Evolutionary conservation across 2,797 vertebrate species (phyloP), one percentile per base, ranked within the genome.

Genomic region (Tadarida brasiliensis): DNA sequence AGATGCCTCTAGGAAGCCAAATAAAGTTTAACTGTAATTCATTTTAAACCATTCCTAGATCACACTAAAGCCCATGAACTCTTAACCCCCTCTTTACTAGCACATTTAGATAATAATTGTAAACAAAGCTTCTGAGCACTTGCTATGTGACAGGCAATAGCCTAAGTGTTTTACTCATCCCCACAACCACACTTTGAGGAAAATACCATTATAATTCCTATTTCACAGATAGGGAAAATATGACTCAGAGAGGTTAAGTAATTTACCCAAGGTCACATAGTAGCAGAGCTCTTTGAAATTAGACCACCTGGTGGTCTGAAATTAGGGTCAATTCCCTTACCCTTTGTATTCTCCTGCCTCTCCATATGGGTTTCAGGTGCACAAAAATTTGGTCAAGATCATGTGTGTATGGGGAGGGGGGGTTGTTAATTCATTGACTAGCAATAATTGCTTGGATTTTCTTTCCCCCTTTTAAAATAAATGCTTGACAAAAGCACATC

Each of bases 351-450:
- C 22, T 65, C 17, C 51, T 87, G 19, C 33, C 24, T 71, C 30
- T 73, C 51, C 68, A 47, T 9, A 10, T 28, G 44, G 15, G 7
- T 63, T 77, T 73, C 73, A 81, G 20, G 57, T 54, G 49, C 49
- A 92, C 26, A 81, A 8, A 7, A 71, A 2, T 82, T 63, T 70
- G 3, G 71, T 77, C 74, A 33, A n/a, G 65, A 73, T 68, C 14
- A 19, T 51, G 16, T 59, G 7, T 11, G 5, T 63, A 6, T 2
- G 3, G 6, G 4, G 10, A 6, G 8, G 0, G 51, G 85, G 49
- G n/a, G 92, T 91, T 90, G 92, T 92, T 90, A 65, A 89, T 74
- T 91, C 14, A 73, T 10, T n/a, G n/a, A 94, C 76, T 10, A 74
- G 9, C 57, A 56, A 87, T 9, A 70, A 65, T 81, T 77, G 8